Conservation (phyloP, 2,797 vertebrate species). For the Sebastes matsubarae region DNA sequence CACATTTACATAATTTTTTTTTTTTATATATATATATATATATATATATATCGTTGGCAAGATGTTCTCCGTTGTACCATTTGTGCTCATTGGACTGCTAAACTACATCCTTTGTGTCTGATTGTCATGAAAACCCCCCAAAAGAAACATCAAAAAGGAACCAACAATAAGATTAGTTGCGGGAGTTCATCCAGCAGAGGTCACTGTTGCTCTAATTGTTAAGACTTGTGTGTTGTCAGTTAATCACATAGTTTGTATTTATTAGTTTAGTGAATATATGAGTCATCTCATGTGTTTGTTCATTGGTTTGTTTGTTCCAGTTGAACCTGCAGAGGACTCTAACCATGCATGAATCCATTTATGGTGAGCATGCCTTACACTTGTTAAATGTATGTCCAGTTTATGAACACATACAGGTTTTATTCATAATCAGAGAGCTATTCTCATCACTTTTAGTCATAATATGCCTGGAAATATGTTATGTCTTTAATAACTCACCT, state of each 20-base stretch:
- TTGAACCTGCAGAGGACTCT: slow-evolving; percentile 19
- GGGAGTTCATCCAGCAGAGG: slow-evolving; percentile 66
- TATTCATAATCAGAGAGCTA: background rate
- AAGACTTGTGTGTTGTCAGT: background rate
- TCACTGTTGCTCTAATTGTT: slow-evolving; percentile 36
- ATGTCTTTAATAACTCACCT: background rate
- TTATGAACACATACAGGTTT: background rate
- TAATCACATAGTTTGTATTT: background rate
- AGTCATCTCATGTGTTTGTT: background rate
- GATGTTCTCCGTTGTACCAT: background rate
- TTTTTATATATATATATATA: too few relatives aligned
- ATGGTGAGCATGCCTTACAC: slow-evolving; percentile 30
- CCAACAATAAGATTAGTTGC: background rate
- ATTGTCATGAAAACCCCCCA: background rate
- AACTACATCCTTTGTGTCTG: background rate
- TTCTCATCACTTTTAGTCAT: background rate
- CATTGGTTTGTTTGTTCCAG: slow-evolving; percentile 23
- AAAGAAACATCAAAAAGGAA: background rate
- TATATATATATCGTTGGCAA: background rate
- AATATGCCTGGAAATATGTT: background rate
- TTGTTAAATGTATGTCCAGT: background rate
- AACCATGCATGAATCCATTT: slow-evolving; percentile 11
- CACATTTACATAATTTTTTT: background rate
- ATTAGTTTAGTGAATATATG: background rate
- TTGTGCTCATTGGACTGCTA: background rate